Evolutionary conservation across 2,888 invertebrate genomes (phyloP).

Genomic region (Polyommatus icarus): DNA sequence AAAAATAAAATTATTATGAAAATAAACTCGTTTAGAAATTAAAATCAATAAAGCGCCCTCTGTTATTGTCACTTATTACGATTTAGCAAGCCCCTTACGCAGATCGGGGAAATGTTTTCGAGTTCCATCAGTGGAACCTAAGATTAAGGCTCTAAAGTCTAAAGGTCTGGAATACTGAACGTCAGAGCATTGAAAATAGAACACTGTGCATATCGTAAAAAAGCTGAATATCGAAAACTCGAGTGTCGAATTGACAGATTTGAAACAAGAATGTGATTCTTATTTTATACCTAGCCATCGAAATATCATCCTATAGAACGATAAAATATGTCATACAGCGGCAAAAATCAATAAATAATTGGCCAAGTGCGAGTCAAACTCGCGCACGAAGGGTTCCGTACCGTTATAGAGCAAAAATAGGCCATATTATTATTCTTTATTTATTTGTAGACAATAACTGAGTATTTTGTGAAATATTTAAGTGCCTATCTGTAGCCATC

Average conservation of each 20-base stretch:
- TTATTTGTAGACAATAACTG: too few relatives aligned
- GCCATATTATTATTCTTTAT: too few relatives aligned
- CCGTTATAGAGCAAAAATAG: too few relatives aligned
- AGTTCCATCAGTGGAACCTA: constrained; percentile 5
- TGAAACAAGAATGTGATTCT: background rate
- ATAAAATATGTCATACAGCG: too few relatives aligned
- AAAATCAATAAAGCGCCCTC: constrained; percentile 44
- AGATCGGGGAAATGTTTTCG: constrained; percentile 40
- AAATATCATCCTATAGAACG: too few relatives aligned
- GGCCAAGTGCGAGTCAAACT: too few relatives aligned
- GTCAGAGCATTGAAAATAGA: background rate
- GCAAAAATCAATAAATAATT: too few relatives aligned
- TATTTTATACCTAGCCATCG: background rate
- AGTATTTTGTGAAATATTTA: too few relatives aligned
- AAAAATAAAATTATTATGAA: too few relatives aligned
- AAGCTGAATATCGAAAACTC: background rate
- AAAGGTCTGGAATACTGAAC: background rate
- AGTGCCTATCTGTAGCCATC: too few relatives aligned
- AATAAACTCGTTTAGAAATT: background rate
- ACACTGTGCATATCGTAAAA: background rate
- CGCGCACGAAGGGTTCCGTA: too few relatives aligned
- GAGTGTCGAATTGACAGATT: background rate
- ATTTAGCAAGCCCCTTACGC: constrained; percentile 44
- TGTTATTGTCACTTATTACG: constrained; percentile 41
- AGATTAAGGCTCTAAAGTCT: background rate